These are phyloP conservation scores for Rousettus madagascariensis DNA, from an alignment of 2,797 vertebrate species.

Conservation along the genomic window DNA sequence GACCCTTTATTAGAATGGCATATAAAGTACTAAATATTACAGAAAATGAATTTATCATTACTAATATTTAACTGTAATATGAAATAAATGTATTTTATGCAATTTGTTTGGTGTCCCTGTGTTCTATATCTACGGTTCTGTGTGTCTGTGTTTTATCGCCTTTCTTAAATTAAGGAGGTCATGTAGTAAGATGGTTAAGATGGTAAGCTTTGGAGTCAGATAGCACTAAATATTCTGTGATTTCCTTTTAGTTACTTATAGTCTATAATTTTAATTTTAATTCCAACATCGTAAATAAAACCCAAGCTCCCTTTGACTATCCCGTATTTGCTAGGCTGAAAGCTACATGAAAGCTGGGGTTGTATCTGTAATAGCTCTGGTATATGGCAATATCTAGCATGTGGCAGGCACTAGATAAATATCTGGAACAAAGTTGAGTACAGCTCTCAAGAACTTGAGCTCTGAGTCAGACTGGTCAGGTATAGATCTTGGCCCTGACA, in stretches of 20 bases:
- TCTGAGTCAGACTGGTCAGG: background rate
- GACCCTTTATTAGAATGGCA: background rate
- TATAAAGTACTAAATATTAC: background rate
- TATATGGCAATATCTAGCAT: background rate
- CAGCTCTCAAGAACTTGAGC: background rate
- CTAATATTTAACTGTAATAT: constrained; percentile 61
- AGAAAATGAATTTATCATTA: constrained; percentile 26
- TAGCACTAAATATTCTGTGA: background rate
- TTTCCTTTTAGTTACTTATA: constrained; percentile 24
- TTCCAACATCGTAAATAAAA: background rate
- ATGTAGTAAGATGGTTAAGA: background rate
- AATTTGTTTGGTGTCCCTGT: constrained; percentile 72
- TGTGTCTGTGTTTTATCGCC: constrained; percentile 63
- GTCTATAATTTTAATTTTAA: background rate
- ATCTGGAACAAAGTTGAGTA: background rate
- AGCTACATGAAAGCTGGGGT: background rate
- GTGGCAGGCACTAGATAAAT: background rate
- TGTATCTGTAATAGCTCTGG: background rate
- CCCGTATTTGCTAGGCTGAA: background rate
- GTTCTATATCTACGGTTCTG: constrained; percentile 62
- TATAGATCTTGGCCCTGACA: background rate
- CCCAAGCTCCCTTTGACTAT: background rate
- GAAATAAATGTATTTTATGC: constrained; percentile 77
- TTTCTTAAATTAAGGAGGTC: constrained; percentile 51
- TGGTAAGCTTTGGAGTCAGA: constrained; percentile 5